These are phyloP conservation scores for Drosophila diplacantha DNA, from an alignment of 2,888 invertebrate species.

Conservation along the genomic window DNA sequence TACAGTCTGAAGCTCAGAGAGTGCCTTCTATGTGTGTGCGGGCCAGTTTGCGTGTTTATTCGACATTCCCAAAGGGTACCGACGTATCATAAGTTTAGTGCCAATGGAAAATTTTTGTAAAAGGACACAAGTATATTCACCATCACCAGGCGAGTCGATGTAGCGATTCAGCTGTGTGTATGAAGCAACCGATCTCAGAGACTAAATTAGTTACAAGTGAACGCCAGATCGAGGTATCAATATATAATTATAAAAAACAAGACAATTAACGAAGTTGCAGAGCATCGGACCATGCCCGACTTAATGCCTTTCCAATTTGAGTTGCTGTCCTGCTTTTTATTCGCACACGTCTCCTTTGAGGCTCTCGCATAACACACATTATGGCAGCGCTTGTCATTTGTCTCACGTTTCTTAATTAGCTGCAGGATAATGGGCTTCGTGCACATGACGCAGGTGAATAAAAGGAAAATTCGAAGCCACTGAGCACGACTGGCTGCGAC, in stretches of 20 bases:
- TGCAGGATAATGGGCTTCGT: slow-evolving; percentile 54
- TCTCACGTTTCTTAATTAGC: slow-evolving; percentile 74
- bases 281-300: neutral
- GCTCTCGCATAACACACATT: slow-evolving; percentile 46
- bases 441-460: slow-evolving; percentile 60
- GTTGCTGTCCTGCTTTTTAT: slow-evolving; percentile 21
- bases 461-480: slow-evolving; percentile 29
- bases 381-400: slow-evolving; percentile 68
- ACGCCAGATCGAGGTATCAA: neutral
- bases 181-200: neutral
- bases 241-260: neutral
- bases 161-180: neutral
- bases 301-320: slow-evolving; percentile 11
- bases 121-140: neutral
- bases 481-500: slow-evolving; percentile 26
- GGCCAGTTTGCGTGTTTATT: slow-evolving; percentile 11
- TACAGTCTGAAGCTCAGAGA: slow-evolving; percentile 36
- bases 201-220: no score
- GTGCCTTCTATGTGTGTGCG: slow-evolving; percentile 15
- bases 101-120: neutral
- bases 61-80: neutral
- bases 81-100: neutral
- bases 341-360: slow-evolving; percentile 26
- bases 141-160: neutral
- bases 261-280: neutral